Evolutionary conservation across 2,797 vertebrate species (phyloP).

Genomic region (Zenarchopterus dispar): DNA sequence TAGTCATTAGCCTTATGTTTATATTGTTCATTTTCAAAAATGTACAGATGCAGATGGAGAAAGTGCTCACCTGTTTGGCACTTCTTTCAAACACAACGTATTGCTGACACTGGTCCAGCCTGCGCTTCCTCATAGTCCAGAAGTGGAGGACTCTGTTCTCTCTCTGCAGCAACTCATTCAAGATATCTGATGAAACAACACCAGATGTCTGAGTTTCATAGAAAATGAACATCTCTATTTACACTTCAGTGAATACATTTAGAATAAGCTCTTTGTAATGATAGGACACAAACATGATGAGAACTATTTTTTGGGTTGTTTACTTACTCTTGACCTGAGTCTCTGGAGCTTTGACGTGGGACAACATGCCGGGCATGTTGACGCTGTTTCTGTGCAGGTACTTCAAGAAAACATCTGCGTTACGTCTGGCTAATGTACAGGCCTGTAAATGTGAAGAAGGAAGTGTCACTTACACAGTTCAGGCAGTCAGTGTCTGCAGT

Average conservation of each 20-base stretch:
- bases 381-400: constrained; percentile 94
- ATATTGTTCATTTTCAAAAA: too few species aligned
- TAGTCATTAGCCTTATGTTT: too few species aligned
- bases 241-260: too few species aligned
- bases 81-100: constrained; percentile 97
- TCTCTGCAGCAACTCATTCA: constrained; percentile 96
- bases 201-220: neutral
- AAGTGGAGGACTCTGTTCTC: constrained; percentile 98
- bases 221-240: neutral
- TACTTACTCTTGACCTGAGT: constrained; percentile 96
- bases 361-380: constrained; percentile 95
- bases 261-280: too few species aligned
- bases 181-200: constrained; percentile 85
- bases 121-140: constrained; percentile 96
- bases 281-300: neutral
- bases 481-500: neutral
- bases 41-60: neutral
- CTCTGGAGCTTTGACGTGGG: constrained; percentile 92
- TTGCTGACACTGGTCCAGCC: constrained; percentile 97
- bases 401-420: constrained; percentile 94
- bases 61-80: constrained; percentile 90
- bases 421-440: constrained; percentile 90
- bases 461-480: neutral
- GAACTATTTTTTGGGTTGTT: neutral
- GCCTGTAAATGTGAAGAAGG: constrained; percentile 76